Base-by-base conservation (phyloP, 2,797 vertebrate species). In the Pseudotriccus pelzelni region DNA sequence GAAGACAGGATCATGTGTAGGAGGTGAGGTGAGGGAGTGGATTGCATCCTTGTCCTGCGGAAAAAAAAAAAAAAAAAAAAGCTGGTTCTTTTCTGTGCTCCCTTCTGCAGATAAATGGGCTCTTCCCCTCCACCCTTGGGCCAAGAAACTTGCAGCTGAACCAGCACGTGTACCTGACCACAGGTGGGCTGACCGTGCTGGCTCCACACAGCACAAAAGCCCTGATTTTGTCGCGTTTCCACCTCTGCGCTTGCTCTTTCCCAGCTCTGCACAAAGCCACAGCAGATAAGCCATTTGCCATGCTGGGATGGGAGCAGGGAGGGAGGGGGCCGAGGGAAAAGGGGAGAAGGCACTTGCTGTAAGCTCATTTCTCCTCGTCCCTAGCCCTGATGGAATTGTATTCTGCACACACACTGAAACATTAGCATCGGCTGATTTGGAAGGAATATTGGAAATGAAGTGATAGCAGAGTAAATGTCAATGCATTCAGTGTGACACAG, bases 391-490 rank as follows among this genome's bases (percentile, higher is more conserved):
- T 83, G 93, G 94, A 92, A 97, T 94, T 96, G 88, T 95, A 97
- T 98, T 98, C 97, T 91, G 96, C 96, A 97, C 97, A 96, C 97
- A 97, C 2, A 10, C 96, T 94, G 94, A 96, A 97, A 94, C 97
- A 98, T 98, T 98, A 98, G 97, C 97, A 97, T 97, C 96, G 95
- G 97, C 97, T 97, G 97, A 98, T 97, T 97, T 98, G 97, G 97
- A 98, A 98, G 98, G 97, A 97, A 96, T 98, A 98, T 97, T 97
- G 95, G 98, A 98, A 98, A 98, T 98, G 98, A 98, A 98, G 97
- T 97, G 98, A 98, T 97, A 98, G 98, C 95, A 97, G 97, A 98
- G 97, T 98, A 99, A 99, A 99, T 99, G 99, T 98, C 98, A 99
- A 98, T 98, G 98, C 98, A 98, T 98, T 98, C 98, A 98, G 96